Evolutionary conservation across 2,888 invertebrate genomes (phyloP).

Genomic region (Octonoba sinensis): DNA sequence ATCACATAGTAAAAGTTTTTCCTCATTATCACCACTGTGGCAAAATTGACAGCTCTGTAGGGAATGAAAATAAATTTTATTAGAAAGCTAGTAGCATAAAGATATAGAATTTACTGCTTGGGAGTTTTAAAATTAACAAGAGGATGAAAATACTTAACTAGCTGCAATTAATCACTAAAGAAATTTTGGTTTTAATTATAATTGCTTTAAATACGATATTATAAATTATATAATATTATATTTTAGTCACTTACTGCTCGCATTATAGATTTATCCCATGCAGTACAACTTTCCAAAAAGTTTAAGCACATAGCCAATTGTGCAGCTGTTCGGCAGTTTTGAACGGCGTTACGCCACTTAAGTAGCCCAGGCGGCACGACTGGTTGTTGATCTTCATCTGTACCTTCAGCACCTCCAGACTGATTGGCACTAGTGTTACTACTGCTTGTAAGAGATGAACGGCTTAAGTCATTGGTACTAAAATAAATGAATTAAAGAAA

Average conservation of each 20-base stretch:
- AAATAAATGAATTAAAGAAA: not conserved
- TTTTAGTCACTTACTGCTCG: constrained; percentile 86
- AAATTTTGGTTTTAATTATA: too few species aligned
- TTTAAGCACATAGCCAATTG: constrained; percentile 91
- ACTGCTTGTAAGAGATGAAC: constrained; percentile 34
- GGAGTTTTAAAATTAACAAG: not conserved
- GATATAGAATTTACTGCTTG: not conserved
- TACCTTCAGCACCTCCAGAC: constrained; percentile 6
- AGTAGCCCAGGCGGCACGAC: constrained; percentile 75
- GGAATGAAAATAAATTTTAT: not conserved
- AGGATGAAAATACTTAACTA: not conserved
- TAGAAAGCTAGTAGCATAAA: not conserved
- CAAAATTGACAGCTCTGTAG: constrained; percentile 96
- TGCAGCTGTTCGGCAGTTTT: constrained; percentile 86
- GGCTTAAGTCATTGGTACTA: constrained; percentile 36
- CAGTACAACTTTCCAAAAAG: constrained; percentile 89
- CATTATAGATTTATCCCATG: constrained; percentile 99
- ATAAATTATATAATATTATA: too few species aligned
- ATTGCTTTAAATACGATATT: too few species aligned
- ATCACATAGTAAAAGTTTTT: constrained; percentile 93
- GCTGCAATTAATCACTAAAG: too few species aligned
- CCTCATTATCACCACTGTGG: constrained; percentile 95
- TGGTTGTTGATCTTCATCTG: constrained; percentile 44
- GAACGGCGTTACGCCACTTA: constrained; percentile 89
- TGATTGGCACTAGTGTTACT: constrained; percentile 12